These are phyloP conservation scores for Gallinago media DNA, from an alignment of 2,113 vertebrate genomes.

Conservation along the genomic window DNA sequence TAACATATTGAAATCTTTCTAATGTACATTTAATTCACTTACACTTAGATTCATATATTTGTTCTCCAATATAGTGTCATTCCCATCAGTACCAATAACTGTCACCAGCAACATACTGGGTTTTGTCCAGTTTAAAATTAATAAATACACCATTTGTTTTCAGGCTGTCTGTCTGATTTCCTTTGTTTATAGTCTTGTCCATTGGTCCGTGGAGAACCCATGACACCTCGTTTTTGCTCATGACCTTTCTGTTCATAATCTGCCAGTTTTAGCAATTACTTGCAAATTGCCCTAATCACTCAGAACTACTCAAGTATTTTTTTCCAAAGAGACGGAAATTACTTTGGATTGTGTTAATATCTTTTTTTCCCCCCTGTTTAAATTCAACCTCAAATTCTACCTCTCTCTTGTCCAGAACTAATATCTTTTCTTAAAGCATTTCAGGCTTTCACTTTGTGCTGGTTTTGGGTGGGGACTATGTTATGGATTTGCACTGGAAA, in stretches of 20 bases:
- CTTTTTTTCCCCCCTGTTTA: not conserved
- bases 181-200: not conserved
- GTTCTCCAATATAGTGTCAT: not conserved
- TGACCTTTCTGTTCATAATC: fast-evolving
- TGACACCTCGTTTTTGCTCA: not conserved
- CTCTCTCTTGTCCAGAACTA: not conserved
- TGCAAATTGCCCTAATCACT: not conserved
- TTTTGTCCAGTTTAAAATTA: not conserved
- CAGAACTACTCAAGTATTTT: fast-evolving
- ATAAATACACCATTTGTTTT: not conserved
- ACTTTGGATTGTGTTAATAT: not conserved
- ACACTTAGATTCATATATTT: fast-evolving
- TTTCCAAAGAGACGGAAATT: not conserved
- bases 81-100: not conserved
- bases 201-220: not conserved
- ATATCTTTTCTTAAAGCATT: not conserved
- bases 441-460: not conserved
- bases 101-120: not conserved
- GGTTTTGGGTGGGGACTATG: not conserved
- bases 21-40: not conserved
- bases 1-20: not conserved
- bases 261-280: not conserved
- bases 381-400: not conserved
- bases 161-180: not conserved
- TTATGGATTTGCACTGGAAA: not conserved